Conservation (phyloP, 2,888 invertebrate species). For the Polymixis flavicincta region DNA sequence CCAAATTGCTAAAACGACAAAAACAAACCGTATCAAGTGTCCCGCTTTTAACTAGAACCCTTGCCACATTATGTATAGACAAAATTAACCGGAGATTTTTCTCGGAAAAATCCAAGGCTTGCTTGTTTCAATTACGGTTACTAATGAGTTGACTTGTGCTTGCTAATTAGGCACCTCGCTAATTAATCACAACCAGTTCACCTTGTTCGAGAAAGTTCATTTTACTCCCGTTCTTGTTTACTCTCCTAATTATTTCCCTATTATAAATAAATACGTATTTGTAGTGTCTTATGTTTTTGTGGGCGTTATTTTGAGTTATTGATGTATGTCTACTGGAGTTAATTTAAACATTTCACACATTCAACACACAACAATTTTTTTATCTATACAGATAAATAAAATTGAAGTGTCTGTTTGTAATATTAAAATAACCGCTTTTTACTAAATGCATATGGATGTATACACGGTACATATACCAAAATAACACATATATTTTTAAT, state of each 20-base stretch:
- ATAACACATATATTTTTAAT: too few relatives aligned
- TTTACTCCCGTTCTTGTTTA: slow-evolving; percentile 80
- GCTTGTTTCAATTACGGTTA: slow-evolving; percentile 86
- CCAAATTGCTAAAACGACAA: background rate
- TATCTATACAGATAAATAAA: too few relatives aligned
- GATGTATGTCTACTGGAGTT: background rate
- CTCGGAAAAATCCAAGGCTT: slow-evolving; percentile 81
- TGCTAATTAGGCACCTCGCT: slow-evolving; percentile 87
- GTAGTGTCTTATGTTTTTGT: slow-evolving; percentile 36
- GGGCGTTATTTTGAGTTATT: slow-evolving; percentile 13
- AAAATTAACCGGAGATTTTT: slow-evolving; percentile 81
- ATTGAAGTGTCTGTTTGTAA: too few relatives aligned
- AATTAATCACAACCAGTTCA: slow-evolving; percentile 87
- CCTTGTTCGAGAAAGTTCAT: slow-evolving; percentile 80
- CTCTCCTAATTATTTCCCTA: slow-evolving; percentile 70
- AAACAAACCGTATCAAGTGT: slow-evolving; percentile 38
- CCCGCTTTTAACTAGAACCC: slow-evolving; percentile 42
- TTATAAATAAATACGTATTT: slow-evolving; percentile 69
- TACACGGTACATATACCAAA: too few relatives aligned
- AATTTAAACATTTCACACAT: too few relatives aligned
- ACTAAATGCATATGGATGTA: too few relatives aligned
- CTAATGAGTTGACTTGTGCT: slow-evolving; percentile 87
- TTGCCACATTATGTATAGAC: slow-evolving; percentile 64
- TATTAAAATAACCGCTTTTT: too few relatives aligned
- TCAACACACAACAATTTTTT: too few relatives aligned